Conservation (phyloP, 2,888 invertebrate species). For the Apomyelois bistriatella region DNA sequence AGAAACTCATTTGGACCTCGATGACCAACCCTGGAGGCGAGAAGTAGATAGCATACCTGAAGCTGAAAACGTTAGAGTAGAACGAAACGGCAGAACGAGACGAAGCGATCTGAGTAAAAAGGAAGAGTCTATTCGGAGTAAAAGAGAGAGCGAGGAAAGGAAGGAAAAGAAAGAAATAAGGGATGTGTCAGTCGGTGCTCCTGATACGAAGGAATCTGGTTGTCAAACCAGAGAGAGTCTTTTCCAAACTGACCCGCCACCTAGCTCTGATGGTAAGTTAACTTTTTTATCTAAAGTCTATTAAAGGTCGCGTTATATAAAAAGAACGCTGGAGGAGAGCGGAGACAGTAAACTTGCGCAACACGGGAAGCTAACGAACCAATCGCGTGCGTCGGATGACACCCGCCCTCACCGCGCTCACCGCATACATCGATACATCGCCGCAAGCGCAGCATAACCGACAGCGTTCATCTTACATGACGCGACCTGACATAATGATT, state of each 20-base stretch:
- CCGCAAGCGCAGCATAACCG: no score
- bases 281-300: not conserved
- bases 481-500: no score
- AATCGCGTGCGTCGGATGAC: no score
- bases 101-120: slow-evolving; percentile 59
- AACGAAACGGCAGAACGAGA: slow-evolving; percentile 56
- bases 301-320: no score
- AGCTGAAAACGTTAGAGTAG: slow-evolving; percentile 52
- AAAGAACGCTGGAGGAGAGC: no score
- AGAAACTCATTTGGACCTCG: slow-evolving; percentile 60
- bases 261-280: slow-evolving; percentile 66
- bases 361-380: no score
- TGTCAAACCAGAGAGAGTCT: slow-evolving; percentile 92
- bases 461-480: no score
- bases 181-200: slow-evolving; percentile 67
- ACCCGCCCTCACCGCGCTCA: no score
- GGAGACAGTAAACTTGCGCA: no score
- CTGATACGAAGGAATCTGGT: slow-evolving; percentile 69
- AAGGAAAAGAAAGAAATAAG: slow-evolving; percentile 56
- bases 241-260: slow-evolving; percentile 72
- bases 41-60: slow-evolving; percentile 49
- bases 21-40: slow-evolving; percentile 60
- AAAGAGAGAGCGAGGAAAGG: slow-evolving; percentile 40
- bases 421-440: no score
- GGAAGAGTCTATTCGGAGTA: slow-evolving; percentile 58